Base-by-base conservation (phyloP, 2,888 invertebrate species). In the Melipona beecheii region DNA sequence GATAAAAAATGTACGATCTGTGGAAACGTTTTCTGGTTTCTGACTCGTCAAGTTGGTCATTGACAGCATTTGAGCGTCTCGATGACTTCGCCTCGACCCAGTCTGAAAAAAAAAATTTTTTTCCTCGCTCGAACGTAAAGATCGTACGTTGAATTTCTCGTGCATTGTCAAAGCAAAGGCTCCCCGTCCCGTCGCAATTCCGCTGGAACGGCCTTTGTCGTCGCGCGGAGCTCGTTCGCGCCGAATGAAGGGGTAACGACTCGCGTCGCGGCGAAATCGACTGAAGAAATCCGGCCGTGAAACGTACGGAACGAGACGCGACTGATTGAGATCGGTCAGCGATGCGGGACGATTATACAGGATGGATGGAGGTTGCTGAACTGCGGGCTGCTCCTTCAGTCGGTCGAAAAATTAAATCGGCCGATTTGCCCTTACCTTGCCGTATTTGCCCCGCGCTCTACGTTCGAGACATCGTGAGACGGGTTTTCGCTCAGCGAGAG, bases 311-410 rank as follows among this genome's bases (percentile, higher is more conserved):
- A 52, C 43, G 24, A 50, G 76, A 62, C 65, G 58, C 73, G 62
- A 60, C 27, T 77, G 85, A 85, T 82, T 71, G 86, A 82, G 68
- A 82, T 79, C 78, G 85, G 85, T 74, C 85, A 82, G 62, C 85
- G 76, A 85, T 78, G 81, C 78, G 78, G 79, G 81, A 81, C 80
- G 80, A 85, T 85, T 85, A 85, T 74, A 72, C 64, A 19, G 66
- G 66, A 43, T 36, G 74, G 70, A 78, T 81, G 75, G 78, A 66
- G 81, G 62, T 75, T 27, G 27, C 27, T 73, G 77, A 56, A 75
- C 72, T 72, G 75, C 60, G 68, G 75, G 76, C 66, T 43, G n/a
- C n/a, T 36, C 60, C 64, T 62, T 60, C 54, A 62, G 15, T 77
- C 77, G 77, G 50, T 66, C 74, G 75, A 85, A 75, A 81, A 84